phyloP scores from a whole-genome alignment of 2,888 invertebrate species.

The Leptopilina myrica region DNA sequence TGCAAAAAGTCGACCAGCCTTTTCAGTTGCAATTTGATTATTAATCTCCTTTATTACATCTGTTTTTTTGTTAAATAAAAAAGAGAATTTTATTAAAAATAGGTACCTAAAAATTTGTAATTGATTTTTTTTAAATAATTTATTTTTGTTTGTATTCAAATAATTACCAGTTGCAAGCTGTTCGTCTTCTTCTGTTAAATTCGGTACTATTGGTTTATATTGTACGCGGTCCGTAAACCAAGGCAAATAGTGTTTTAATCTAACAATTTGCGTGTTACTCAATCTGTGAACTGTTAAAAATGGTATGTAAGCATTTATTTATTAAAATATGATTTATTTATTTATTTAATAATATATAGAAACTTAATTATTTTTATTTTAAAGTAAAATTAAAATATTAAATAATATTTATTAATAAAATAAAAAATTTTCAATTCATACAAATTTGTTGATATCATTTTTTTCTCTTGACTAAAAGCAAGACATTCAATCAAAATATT shows the following conservation, averaged over 20 bases:
- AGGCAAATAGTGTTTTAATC: constrained; percentile 56
- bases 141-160: not conserved
- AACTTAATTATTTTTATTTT: too few relatives aligned
- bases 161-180: constrained; percentile 59
- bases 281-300: constrained; percentile 47
- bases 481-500: too few relatives aligned
- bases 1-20: constrained; percentile 85
- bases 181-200: constrained; percentile 63
- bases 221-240: constrained; percentile 63
- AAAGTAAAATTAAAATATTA: too few relatives aligned
- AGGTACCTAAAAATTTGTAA: too few relatives aligned
- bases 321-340: not conserved
- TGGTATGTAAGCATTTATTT: not conserved
- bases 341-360: not conserved
- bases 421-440: too few relatives aligned
- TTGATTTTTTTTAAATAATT: constrained; percentile 41
- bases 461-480: too few relatives aligned
- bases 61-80: constrained; percentile 43
- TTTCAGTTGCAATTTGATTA: constrained; percentile 79
- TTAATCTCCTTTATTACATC: constrained; percentile 83
- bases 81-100: too few relatives aligned
- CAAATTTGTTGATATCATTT: too few relatives aligned
- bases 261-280: constrained; percentile 49
- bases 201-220: constrained; percentile 60
- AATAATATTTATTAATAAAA: too few relatives aligned